Percentiles rank a stretch among this genome's conserved stretches.
These are phyloP conservation scores for Hemibagrus wyckioides DNA, from an alignment of 2,113 vertebrate genomes.

Conservation along the genomic window DNA sequence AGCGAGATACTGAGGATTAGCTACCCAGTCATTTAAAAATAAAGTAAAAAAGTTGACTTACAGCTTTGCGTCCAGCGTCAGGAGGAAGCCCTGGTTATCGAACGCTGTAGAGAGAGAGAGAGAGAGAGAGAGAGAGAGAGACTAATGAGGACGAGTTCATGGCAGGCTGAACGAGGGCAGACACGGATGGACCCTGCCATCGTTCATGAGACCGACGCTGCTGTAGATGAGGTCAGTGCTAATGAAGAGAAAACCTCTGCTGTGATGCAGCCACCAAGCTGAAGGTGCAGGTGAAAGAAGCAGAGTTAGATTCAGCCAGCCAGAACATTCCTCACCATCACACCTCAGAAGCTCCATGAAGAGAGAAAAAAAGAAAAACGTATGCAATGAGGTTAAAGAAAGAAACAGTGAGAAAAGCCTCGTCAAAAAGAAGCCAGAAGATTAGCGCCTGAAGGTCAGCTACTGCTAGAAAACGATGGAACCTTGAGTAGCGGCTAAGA, in stretches of 20 bases:
- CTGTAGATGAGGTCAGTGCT: background rate
- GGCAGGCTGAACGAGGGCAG: background rate
- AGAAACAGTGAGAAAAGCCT: background rate
- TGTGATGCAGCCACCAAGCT: background rate
- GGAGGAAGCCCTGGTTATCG: conserved; percentile 93
- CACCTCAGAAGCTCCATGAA: conserved; percentile 50
- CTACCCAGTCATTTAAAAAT: background rate
- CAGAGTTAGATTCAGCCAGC: conserved; percentile 66
- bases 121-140: background rate
- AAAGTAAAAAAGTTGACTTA: conserved; percentile 75
- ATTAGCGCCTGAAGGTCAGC: background rate
- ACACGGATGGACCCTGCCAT: background rate
- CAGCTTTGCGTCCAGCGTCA: conserved; percentile 92
- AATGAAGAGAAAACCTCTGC: conserved; percentile 5
- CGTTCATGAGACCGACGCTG: background rate
- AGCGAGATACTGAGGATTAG: background rate
- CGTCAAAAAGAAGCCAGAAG: background rate
- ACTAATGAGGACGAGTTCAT: background rate
- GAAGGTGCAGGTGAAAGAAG: conserved; percentile 52
- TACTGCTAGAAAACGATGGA: background rate
- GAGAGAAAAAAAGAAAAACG: background rate
- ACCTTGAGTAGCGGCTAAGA: background rate
- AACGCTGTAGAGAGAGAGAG: conserved; percentile 78
- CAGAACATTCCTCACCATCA: conserved; percentile 63
- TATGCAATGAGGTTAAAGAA: background rate